A percentile compares a stretch with the other conserved stretches of the same genome.
phyloP scores from a whole-genome alignment of 37 sponge, comb jelly and placozoan species.

The Ianthella basta region DNA sequence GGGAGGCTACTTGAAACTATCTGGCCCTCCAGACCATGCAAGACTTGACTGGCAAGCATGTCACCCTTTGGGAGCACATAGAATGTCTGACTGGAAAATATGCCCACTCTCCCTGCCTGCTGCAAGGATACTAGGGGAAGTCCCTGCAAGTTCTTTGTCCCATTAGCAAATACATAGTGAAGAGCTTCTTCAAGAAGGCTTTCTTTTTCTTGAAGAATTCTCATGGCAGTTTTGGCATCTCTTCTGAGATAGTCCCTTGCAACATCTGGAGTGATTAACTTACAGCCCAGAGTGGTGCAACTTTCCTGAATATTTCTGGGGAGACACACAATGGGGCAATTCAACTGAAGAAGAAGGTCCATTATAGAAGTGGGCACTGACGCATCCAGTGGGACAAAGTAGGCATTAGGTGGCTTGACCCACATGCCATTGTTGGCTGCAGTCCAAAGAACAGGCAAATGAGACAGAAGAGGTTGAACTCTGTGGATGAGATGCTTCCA shows the following conservation, averaged over 20 bases:
- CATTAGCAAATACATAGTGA: constrained; percentile 9
- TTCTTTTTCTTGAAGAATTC: neutral
- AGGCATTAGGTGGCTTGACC: constrained; percentile 45
- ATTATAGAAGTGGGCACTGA: constrained; percentile 15
- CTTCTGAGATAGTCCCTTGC: constrained; percentile 17
- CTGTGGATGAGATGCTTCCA: constrained; percentile 52
- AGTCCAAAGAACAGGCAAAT: constrained; percentile 54
- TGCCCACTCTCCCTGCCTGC: neutral
- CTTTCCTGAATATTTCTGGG: constrained; percentile 28
- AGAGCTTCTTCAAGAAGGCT: constrained; percentile 41
- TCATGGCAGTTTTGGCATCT: neutral
- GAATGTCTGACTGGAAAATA: constrained; percentile 8
- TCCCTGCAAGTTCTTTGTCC: neutral
- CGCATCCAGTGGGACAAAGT: constrained; percentile 30
- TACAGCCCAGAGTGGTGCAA: neutral
- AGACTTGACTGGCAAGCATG: neutral
- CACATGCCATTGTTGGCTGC: constrained; percentile 59
- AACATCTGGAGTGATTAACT: constrained; percentile 36
- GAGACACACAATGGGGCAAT: constrained; percentile 37
- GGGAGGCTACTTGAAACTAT: neutral
- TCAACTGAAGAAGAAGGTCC: constrained; percentile 16
- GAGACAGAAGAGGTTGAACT: neutral
- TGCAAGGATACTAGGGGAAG: constrained; percentile 47
- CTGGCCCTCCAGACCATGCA: neutral
- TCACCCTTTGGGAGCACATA: constrained; percentile 9